Evolutionary conservation across 2,797 vertebrate genomes (phyloP).

Genomic region (Esox lucius): DNA sequence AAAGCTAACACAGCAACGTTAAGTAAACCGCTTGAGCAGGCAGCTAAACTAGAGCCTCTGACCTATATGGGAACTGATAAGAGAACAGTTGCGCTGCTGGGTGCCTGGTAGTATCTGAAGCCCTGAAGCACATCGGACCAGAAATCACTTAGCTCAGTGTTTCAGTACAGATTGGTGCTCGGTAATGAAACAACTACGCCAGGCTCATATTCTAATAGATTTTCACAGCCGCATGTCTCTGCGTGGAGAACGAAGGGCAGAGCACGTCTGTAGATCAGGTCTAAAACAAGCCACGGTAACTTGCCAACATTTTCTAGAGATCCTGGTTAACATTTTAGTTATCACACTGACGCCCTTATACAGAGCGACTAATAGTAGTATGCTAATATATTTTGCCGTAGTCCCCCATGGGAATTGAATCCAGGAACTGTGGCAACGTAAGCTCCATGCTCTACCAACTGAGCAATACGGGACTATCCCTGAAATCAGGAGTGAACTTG

Average conservation of each 20-base stretch:
- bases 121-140: background rate
- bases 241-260: background rate
- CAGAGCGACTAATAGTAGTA: too few species aligned
- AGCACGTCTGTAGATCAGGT: background rate
- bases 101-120: background rate
- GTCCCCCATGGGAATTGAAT: too few species aligned
- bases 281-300: background rate
- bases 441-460: too few species aligned
- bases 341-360: too few species aligned
- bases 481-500: too few species aligned
- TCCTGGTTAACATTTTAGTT: too few species aligned
- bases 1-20: background rate
- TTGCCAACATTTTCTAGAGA: too few species aligned
- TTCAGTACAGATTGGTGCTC: conserved; percentile 1
- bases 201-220: background rate
- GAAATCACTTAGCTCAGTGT: background rate
- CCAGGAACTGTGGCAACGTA: too few species aligned
- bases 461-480: too few species aligned
- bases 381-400: too few species aligned
- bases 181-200: background rate
- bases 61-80: background rate
- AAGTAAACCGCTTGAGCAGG: background rate
- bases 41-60: background rate
- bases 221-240: background rate
- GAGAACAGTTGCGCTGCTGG: background rate